Evolutionary conservation across 2,888 invertebrate species (phyloP).

Genomic region (Idaea aversata): DNA sequence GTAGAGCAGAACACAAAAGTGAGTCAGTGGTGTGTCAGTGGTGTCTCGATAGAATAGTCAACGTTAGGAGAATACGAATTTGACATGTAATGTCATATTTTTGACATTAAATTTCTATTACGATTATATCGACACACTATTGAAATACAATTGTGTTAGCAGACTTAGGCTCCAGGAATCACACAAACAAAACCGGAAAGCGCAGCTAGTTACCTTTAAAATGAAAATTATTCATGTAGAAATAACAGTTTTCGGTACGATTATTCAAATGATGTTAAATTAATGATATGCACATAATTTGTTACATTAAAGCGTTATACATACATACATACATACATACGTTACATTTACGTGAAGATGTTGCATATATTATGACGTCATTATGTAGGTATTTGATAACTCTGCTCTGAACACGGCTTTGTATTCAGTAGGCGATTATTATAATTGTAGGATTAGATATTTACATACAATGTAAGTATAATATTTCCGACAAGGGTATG

Average conservation of each 20-base stretch:
- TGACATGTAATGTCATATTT: too few relatives aligned
- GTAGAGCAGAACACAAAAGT: too few relatives aligned
- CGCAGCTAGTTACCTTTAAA: neutral
- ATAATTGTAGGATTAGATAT: neutral
- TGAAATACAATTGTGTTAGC: too few relatives aligned
- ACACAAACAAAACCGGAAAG: too few relatives aligned
- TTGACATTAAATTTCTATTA: too few relatives aligned
- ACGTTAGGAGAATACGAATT: too few relatives aligned
- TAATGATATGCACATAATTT: neutral
- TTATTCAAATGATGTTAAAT: neutral
- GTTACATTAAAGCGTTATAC: neutral
- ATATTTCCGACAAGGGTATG: too few relatives aligned
- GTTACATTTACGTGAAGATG: neutral
- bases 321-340: neutral
- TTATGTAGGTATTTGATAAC: neutral
- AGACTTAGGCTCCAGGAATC: too few relatives aligned
- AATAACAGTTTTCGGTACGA: neutral
- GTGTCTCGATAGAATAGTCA: too few relatives aligned
- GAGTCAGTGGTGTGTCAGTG: too few relatives aligned
- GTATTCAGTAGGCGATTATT: neutral
- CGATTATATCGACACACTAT: too few relatives aligned
- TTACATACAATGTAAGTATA: too few relatives aligned
- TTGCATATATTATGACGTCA: neutral
- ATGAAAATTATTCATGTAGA: conserved; percentile 1
- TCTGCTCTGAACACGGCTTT: neutral